Evolutionary conservation across 2,113 vertebrate genomes (phyloP).

Genomic region (Zootoca vivipara): DNA sequence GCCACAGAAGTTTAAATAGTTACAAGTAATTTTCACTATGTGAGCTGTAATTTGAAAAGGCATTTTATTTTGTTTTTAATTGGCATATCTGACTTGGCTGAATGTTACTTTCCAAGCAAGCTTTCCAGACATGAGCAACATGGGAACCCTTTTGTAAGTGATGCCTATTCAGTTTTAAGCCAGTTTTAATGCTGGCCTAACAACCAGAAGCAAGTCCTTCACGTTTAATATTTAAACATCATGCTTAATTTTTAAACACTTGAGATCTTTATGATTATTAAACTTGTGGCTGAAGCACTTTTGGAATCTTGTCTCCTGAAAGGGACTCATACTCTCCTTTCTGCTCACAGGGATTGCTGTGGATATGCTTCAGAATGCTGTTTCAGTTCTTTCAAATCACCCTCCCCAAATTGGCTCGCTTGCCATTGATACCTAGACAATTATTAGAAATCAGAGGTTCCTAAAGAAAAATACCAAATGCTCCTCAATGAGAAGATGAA

Average conservation of each 20-base stretch:
- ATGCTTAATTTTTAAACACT: background rate
- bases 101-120: background rate
- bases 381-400: background rate
- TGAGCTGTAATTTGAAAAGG: background rate
- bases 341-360: background rate
- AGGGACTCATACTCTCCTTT: background rate
- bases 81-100: background rate
- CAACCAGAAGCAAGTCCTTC: background rate
- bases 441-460: background rate
- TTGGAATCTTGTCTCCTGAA: background rate
- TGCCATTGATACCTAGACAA: background rate
- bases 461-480: background rate
- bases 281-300: background rate
- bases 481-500: background rate
- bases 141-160: background rate
- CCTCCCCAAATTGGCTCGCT: background rate
- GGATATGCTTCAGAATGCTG: background rate
- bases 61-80: background rate
- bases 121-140: background rate
- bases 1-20: background rate
- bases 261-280: background rate
- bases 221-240: conserved; percentile 5
- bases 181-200: background rate
- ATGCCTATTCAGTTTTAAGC: background rate
- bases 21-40: background rate